Evolutionary conservation across 2,888 invertebrate species (phyloP).

Genomic region (Brachypterus glaber): DNA sequence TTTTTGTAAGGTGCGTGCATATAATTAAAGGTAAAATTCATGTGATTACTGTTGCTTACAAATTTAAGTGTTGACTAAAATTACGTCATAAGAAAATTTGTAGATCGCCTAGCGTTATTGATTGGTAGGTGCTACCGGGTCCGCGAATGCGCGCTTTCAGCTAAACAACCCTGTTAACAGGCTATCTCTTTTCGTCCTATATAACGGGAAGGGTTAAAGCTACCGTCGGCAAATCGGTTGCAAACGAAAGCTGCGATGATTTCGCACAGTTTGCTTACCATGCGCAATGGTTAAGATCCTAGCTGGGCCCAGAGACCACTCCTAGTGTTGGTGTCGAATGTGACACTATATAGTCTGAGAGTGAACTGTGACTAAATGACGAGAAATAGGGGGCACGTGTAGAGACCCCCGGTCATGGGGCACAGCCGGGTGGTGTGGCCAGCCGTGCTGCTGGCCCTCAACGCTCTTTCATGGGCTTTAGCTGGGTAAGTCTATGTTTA

Average conservation of each 20-base stretch:
- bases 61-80: constrained; percentile 36
- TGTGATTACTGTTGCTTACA: constrained; percentile 23
- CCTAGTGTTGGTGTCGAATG: constrained; percentile 39
- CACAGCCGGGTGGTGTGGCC: constrained; percentile 47
- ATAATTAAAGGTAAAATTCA: too few relatives aligned
- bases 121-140: constrained; percentile 43
- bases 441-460: constrained; percentile 45
- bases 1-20: too few relatives aligned
- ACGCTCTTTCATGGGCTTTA: constrained; percentile 40
- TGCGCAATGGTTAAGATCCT: constrained; percentile 35
- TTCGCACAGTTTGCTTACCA: constrained; percentile 35
- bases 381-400: constrained; percentile 40
- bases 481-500: constrained; percentile 42
- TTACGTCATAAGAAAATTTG: constrained; percentile 35
- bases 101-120: constrained; percentile 34
- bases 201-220: constrained; percentile 2
- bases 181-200: not conserved
- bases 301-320: constrained; percentile 39
- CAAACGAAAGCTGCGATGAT: constrained; percentile 32
- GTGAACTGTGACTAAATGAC: constrained; percentile 34
- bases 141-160: constrained; percentile 35
- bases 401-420: constrained; percentile 41
- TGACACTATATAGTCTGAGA: constrained; percentile 36
- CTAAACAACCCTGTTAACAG: constrained; percentile 31
- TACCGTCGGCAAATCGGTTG: constrained; percentile 21